These are phyloP conservation scores for Salarias fasciatus DNA, from an alignment of 2,797 vertebrate genomes.

Conservation along the genomic window DNA sequence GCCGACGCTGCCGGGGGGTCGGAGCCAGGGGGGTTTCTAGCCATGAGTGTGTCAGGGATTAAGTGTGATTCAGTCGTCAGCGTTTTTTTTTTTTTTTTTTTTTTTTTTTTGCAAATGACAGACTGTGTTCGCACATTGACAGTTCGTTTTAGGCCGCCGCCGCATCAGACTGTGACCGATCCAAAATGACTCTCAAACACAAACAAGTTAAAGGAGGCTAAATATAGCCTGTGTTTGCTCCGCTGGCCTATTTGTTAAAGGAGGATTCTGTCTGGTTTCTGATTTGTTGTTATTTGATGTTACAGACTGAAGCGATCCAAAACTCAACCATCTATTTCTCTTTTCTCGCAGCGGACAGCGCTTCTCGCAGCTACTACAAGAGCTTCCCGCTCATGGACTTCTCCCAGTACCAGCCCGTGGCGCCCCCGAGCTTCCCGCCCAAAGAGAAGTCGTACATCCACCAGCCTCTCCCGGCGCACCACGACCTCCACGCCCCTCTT, in stretches of 20 bases:
- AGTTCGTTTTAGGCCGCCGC: slow-evolving; percentile 42
- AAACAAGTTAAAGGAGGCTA: slow-evolving; percentile 42
- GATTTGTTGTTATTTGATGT: not conserved
- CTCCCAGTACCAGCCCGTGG: slow-evolving; percentile 75
- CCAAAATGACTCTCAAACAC: slow-evolving; percentile 45
- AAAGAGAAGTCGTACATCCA: slow-evolving; percentile 82
- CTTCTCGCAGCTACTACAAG: slow-evolving; percentile 87
- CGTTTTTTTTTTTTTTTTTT: too few species aligned
- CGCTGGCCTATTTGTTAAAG: slow-evolving; percentile 23
- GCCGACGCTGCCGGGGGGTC: slow-evolving; percentile 18
- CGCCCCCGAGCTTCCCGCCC: slow-evolving; percentile 76
- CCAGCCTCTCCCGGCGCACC: slow-evolving; percentile 76
- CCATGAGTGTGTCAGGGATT: slow-evolving; percentile 48
- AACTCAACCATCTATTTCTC: not conserved
- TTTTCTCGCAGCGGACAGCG: slow-evolving; percentile 79
- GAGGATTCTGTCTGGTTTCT: not conserved
- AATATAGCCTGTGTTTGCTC: slow-evolving; percentile 19
- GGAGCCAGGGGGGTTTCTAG: slow-evolving; percentile 22
- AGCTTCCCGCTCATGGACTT: slow-evolving; percentile 85
- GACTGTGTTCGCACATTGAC: slow-evolving; percentile 35
- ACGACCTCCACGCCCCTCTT: slow-evolving; percentile 76
- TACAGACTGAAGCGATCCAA: too few species aligned
- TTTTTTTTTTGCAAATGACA: slow-evolving; percentile 20
- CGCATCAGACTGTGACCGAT: slow-evolving; percentile 50
- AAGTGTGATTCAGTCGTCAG: slow-evolving; percentile 44